Evolutionary conservation across 2,113 vertebrate species (phyloP).

Genomic region (Aphyosemion australe): DNA sequence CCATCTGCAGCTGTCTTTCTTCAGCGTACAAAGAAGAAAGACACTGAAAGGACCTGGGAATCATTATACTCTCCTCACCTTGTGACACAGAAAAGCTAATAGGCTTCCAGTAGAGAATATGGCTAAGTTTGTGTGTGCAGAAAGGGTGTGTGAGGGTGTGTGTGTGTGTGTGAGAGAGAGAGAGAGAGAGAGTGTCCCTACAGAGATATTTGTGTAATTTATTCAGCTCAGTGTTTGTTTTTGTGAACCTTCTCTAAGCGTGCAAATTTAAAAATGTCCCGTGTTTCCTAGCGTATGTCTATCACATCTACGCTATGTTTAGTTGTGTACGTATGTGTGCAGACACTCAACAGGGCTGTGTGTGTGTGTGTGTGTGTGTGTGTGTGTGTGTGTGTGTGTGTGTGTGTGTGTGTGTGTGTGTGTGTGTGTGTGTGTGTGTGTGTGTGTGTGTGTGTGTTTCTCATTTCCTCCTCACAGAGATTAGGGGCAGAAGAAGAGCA

Average conservation of each 20-base stretch:
- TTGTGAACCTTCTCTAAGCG: background rate
- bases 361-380: conserved; percentile 34
- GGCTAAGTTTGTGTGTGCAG: conserved; percentile 9
- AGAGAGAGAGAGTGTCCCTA: too few relatives aligned
- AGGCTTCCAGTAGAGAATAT: conserved; percentile 49
- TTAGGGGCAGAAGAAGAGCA: conserved; percentile 65
- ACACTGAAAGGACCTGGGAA: conserved; percentile 44
- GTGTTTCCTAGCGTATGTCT: background rate
- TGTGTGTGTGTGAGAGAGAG: too few relatives aligned
- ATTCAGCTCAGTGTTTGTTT: conserved; percentile 5
- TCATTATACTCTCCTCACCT: conserved; percentile 56
- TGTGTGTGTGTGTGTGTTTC: conserved; percentile 53
- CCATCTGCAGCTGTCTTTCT: conserved; percentile 34
- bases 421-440: too few relatives aligned
- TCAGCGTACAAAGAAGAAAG: conserved; percentile 26
- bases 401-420: conserved; percentile 29
- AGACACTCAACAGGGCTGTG: conserved; percentile 23
- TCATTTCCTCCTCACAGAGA: conserved; percentile 71
- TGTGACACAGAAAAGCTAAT: conserved; percentile 50
- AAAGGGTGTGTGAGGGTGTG: background rate
- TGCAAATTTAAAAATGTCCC: background rate
- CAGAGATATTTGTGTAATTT: background rate
- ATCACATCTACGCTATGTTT: background rate
- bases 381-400: conserved; percentile 45
- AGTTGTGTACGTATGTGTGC: conserved; percentile 19